These are phyloP conservation scores for Synergus laeviventris DNA, from an alignment of 2,888 invertebrate genomes.

Conservation along the genomic window DNA sequence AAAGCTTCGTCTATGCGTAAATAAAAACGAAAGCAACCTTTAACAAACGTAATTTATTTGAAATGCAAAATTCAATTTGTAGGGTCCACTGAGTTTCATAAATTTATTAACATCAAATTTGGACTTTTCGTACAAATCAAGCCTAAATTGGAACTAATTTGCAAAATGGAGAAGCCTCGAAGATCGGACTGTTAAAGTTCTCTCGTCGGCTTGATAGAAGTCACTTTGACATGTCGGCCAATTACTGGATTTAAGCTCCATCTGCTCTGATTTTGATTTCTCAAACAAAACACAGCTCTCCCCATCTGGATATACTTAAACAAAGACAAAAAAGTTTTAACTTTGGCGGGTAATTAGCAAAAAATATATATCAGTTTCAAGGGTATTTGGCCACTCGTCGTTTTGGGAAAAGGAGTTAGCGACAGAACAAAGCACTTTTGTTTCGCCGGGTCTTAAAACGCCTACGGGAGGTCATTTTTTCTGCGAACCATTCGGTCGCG, in stretches of 20 bases:
- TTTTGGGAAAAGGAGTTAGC: slow-evolving; percentile 47
- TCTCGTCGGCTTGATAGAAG: slow-evolving; percentile 10
- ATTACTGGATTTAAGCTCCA: slow-evolving; percentile 24
- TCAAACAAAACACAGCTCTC: slow-evolving; percentile 11
- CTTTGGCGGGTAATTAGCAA: slow-evolving; percentile 43
- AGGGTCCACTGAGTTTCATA: neutral
- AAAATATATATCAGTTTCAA: slow-evolving; percentile 49
- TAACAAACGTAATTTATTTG: neutral
- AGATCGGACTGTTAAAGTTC: neutral
- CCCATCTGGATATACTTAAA: neutral
- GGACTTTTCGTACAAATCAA: slow-evolving; percentile 27
- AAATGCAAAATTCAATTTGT: neutral
- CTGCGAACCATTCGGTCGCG: slow-evolving; percentile 49
- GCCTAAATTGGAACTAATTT: slow-evolving; percentile 40
- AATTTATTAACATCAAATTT: slow-evolving; percentile 26
- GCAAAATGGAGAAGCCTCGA: slow-evolving; percentile 14
- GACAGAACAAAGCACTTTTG: slow-evolving; percentile 56
- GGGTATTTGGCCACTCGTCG: slow-evolving; percentile 47
- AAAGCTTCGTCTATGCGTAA: too few relatives aligned
- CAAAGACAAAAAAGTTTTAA: neutral
- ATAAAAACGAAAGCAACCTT: too few relatives aligned
- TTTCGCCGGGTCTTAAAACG: slow-evolving; percentile 53
- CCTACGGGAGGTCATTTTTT: slow-evolving; percentile 54
- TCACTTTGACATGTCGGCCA: slow-evolving; percentile 30
- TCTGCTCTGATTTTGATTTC: slow-evolving; percentile 29